Base-by-base conservation (phyloP, 2,888 invertebrate genomes). In the Parapristionchus giblindavisi region DNA sequence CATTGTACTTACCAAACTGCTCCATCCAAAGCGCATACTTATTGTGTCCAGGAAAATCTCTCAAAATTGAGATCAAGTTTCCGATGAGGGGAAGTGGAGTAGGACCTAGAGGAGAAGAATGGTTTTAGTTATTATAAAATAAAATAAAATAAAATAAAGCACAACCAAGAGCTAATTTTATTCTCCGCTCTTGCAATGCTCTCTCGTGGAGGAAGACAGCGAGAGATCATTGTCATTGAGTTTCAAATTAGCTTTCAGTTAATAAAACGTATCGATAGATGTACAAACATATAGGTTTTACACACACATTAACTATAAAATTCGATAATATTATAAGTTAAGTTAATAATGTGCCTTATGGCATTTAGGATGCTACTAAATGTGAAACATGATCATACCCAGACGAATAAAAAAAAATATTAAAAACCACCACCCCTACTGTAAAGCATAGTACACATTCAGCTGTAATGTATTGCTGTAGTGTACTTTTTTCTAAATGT, bases 41-140 rank as follows among this genome's bases (percentile, higher is more conserved):
- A 3, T 5, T 24, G 36, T 52, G 34, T 29, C 68, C 68, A 4
- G 51, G 68, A 6, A 68, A 68, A 24, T 68, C 52, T 38, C 51
- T 36, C n/a, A 52, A 17, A 52, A 68, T 36, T 24, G 52, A n/a
- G 52, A 68, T 51, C 4, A 68, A 34, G 27, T 68, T 68, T n/a
- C 68, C 68, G 52, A 68, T 14, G 3, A 68, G 51, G 0, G 68
- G 68, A n/a, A 68, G 17, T 32, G 68, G 68, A n/a, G 36, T 52
- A 4, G 68, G 68, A 17, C 68, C 68, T 68, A 52, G 3, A 48
- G 21, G 48, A 21, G 14, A 21, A 48, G 21, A 34, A 17, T n/a
- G 27, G 43, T 43, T 43, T 43, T 43, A 60, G 29, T n/a, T n/a
- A 34, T 36, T 58, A 4, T 11, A 4, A 3, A 3, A 32, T 34